Percentiles rank a stretch among this genome's conserved stretches.
Evolutionary conservation across 30 jellyfish, hydroid and myxozoan genomes (phyloP).

Genomic region (Aurelia sp.): DNA sequence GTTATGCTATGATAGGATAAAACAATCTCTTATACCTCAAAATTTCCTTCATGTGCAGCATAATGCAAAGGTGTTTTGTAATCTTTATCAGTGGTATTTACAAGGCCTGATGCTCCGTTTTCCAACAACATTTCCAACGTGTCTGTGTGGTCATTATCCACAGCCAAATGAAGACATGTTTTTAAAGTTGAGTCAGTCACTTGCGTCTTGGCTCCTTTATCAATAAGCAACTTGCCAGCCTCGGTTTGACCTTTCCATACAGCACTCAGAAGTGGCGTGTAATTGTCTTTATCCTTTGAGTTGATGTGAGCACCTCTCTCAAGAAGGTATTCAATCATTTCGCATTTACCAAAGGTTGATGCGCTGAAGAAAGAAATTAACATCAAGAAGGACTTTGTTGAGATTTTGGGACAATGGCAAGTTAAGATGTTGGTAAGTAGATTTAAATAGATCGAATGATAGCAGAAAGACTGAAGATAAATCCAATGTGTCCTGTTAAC

Average conservation of each 20-base stretch:
- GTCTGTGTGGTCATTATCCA: slow-evolving; percentile 69
- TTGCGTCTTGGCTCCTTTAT: slow-evolving; percentile 73
- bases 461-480: too few relatives aligned
- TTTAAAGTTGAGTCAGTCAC: slow-evolving; percentile 76
- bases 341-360: slow-evolving; percentile 77
- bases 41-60: slow-evolving; percentile 86
- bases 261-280: slow-evolving; percentile 94
- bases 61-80: slow-evolving; percentile 90
- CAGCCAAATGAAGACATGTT: slow-evolving; percentile 88
- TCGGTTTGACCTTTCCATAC: slow-evolving; percentile 96
- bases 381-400: too few relatives aligned
- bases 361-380: slow-evolving; percentile 63
- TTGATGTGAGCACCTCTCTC: slow-evolving; percentile 82
- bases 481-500: too few relatives aligned
- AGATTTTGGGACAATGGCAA: too few relatives aligned
- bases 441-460: too few relatives aligned
- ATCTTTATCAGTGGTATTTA: slow-evolving; percentile 87
- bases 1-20: too few relatives aligned
- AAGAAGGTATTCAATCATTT: slow-evolving; percentile 61
- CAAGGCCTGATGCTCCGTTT: slow-evolving; percentile 65
- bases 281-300: slow-evolving; percentile 79
- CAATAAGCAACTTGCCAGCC: slow-evolving; percentile 67
- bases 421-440: too few relatives aligned
- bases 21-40: slow-evolving; percentile 54
- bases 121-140: slow-evolving; percentile 71